Evolutionary conservation across 1,140 invertebrate genomes (phyloP).

Genomic region (Stenopsyche tienmushanensis): DNA sequence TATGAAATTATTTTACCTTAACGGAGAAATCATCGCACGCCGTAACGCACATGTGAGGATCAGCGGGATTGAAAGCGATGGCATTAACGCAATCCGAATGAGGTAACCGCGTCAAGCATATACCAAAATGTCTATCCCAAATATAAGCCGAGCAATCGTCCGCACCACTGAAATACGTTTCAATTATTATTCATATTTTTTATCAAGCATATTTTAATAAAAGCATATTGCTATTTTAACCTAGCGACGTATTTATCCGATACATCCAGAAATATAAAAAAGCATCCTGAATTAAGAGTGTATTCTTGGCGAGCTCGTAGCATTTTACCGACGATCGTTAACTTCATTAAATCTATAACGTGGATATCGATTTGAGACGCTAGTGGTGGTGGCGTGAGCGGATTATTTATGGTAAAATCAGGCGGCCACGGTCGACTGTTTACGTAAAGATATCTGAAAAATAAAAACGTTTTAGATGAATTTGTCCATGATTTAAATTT

Average conservation of each 20-base stretch:
- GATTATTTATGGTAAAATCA: slow-evolving; percentile 75
- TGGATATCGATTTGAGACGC: slow-evolving; percentile 92
- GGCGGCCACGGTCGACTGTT: slow-evolving; percentile 85
- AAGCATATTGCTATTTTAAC: too few species aligned
- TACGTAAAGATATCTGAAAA: slow-evolving; percentile 77
- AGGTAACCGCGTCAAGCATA: slow-evolving; percentile 74
- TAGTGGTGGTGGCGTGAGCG: slow-evolving; percentile 80
- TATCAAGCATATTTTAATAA: too few species aligned
- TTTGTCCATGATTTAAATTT: slow-evolving; percentile 1
- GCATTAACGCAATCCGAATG: slow-evolving; percentile 85
- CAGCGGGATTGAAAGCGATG: slow-evolving; percentile 82
- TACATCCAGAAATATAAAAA: slow-evolving; percentile 88
- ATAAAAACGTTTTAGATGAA: slow-evolving; percentile 33
- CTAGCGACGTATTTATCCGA: slow-evolving; percentile 84
- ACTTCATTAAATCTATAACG: slow-evolving; percentile 79
- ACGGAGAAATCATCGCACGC: slow-evolving; percentile 83
- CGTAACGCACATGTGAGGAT: slow-evolving; percentile 84
- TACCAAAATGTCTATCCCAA: slow-evolving; percentile 85
- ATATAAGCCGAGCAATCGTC: slow-evolving; percentile 84
- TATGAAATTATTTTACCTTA: slow-evolving; percentile 59
- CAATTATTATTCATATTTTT: not conserved
- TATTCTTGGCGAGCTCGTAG: slow-evolving; percentile 82
- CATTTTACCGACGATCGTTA: slow-evolving; percentile 81
- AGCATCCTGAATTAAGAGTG: slow-evolving; percentile 85
- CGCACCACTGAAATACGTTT: slow-evolving; percentile 66